Evolutionary conservation across 2,113 vertebrate species (phyloP).

Genomic region (Zosterops japonicus): DNA sequence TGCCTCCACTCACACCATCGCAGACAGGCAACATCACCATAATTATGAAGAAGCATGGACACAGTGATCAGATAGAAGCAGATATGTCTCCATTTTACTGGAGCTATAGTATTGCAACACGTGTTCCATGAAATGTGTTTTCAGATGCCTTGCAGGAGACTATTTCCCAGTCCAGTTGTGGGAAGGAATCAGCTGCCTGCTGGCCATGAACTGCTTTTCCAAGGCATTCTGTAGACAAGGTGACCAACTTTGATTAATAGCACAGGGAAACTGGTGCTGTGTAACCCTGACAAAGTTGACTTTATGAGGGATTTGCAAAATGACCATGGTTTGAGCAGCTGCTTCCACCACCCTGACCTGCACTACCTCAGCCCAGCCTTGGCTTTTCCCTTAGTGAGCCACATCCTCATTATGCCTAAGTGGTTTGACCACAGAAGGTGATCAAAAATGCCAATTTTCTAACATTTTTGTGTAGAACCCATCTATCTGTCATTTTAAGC

Average conservation of each 20-base stretch:
- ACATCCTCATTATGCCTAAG: background rate
- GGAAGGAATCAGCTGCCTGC: background rate
- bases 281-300: background rate
- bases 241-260: background rate
- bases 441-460: background rate
- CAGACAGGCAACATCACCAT: background rate
- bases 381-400: background rate
- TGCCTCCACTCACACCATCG: background rate
- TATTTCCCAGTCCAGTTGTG: background rate
- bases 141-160: background rate
- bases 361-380: background rate
- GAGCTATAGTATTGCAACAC: background rate
- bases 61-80: background rate
- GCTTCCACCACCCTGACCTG: background rate
- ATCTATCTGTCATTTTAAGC: background rate
- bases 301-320: background rate
- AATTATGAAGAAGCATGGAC: background rate
- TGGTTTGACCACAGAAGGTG: background rate
- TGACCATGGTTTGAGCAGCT: background rate
- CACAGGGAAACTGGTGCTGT: background rate
- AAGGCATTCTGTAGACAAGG: background rate
- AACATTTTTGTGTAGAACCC: background rate
- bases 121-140: background rate
- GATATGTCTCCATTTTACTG: background rate
- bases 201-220: background rate